phyloP scores from a whole-genome alignment of 2,113 vertebrate species.

The Ivindomyrus marchei region DNA sequence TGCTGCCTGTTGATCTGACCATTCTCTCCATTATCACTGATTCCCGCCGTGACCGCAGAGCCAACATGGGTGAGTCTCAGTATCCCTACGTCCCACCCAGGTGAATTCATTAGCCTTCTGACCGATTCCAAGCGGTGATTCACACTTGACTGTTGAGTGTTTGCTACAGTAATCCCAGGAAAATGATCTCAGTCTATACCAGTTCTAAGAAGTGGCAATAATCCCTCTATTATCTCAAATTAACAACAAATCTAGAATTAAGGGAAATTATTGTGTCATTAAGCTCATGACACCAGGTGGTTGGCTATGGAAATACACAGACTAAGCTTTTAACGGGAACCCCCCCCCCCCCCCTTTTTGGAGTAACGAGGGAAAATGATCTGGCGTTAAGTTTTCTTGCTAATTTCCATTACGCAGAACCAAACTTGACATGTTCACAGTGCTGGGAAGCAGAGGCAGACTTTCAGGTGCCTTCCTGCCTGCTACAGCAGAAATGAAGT shows the following conservation, averaged over 20 bases:
- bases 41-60: neutral
- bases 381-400: neutral
- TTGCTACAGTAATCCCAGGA: neutral
- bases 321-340: neutral
- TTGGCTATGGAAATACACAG: neutral
- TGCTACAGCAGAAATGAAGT: neutral
- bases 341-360: neutral
- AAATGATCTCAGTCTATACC: neutral
- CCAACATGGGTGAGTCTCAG: neutral
- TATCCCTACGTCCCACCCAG: neutral
- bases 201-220: neutral
- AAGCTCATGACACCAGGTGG: neutral
- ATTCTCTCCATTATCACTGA: neutral
- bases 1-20: neutral
- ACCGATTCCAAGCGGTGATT: neutral
- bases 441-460: neutral
- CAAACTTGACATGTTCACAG: neutral
- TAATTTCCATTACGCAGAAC: neutral
- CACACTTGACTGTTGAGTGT: neutral
- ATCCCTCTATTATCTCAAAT: neutral
- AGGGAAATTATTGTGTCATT: neutral
- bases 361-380: neutral
- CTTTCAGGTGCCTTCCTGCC: neutral
- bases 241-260: neutral
- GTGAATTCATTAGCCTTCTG: neutral